Conservation (phyloP, 2,888 invertebrate species). For the Dinocampus coccinellae region DNA sequence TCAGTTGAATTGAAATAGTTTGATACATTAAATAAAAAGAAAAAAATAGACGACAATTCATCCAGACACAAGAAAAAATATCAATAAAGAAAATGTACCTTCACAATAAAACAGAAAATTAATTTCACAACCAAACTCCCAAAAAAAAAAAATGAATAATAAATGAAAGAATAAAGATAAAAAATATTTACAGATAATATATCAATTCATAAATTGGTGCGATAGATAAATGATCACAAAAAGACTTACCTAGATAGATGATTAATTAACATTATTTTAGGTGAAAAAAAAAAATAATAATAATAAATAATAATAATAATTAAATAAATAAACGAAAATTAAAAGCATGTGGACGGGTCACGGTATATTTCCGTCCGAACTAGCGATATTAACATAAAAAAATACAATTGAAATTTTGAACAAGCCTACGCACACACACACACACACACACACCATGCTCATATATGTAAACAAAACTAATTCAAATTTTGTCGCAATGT, state of each 20-base stretch:
- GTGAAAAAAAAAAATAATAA: conserved; percentile 3
- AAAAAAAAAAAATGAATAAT: no score
- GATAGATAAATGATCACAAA: conserved; percentile 10
- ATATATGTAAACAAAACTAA: background rate
- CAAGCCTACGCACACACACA: background rate
- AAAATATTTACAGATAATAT: conserved; percentile 12
- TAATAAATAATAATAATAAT: background rate
- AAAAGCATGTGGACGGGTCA: conserved; percentile 15
- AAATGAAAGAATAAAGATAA: background rate
- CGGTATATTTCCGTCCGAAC: conserved; percentile 18
- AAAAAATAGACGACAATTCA: background rate
- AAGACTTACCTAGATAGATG: conserved; percentile 29
- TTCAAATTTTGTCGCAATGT: conserved; percentile 11
- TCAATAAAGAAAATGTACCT: conserved; percentile 8
- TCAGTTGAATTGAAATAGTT: conserved; percentile 3
- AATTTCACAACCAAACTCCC: background rate
- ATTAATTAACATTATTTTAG: conserved; percentile 29
- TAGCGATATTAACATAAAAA: background rate
- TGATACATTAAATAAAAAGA: no score
- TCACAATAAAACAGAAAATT: conserved; percentile 7
- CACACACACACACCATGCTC: background rate
- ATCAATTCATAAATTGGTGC: conserved; percentile 6
- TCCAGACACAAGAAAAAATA: background rate
- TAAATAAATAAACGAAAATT: no score
- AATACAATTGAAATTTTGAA: background rate